Evolutionary conservation across 2,797 vertebrate species (phyloP).

Genomic region (Heterohyrax brucei): DNA sequence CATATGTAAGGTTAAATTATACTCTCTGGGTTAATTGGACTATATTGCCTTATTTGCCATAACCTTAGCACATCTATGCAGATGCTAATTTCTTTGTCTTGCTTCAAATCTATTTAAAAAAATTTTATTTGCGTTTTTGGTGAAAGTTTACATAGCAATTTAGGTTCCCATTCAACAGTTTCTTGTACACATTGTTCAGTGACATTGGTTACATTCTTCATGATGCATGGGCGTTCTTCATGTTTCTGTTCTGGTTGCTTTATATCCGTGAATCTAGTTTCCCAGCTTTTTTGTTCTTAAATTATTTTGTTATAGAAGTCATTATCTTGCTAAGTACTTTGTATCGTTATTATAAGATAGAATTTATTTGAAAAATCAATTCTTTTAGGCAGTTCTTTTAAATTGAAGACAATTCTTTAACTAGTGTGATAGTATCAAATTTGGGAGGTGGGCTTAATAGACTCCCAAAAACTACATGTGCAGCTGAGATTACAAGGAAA

Average conservation of each 20-base stretch:
- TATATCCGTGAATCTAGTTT: not conserved
- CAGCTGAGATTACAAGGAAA: not conserved
- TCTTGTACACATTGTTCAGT: not conserved
- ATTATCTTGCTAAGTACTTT: not conserved
- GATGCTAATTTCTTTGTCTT: not conserved
- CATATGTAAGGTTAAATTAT: constrained; percentile 13
- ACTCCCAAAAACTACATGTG: not conserved
- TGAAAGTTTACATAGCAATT: not conserved
- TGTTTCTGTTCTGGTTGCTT: not conserved
- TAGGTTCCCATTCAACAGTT: not conserved
- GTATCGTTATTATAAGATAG: constrained; percentile 21
- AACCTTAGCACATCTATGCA: not conserved
- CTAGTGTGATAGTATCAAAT: constrained; percentile 42
- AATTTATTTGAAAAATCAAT: constrained; percentile 38
- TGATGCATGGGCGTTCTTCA: not conserved
- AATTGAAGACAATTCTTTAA: constrained; percentile 51
- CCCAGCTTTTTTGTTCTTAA: constrained; percentile 37
- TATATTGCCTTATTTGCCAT: constrained; percentile 65
- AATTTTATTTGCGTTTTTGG: not conserved
- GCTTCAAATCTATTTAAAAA: not conserved
- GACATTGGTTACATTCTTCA: not conserved
- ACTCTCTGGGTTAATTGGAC: constrained; percentile 47
- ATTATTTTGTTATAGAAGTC: constrained; percentile 51
- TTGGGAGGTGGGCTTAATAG: not conserved
- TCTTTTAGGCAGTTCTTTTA: constrained; percentile 16